Evolutionary conservation across 2,888 invertebrate genomes (phyloP), one percentile per base, ranked within the genome.

Genomic region (Drosophila kambysellisi): DNA sequence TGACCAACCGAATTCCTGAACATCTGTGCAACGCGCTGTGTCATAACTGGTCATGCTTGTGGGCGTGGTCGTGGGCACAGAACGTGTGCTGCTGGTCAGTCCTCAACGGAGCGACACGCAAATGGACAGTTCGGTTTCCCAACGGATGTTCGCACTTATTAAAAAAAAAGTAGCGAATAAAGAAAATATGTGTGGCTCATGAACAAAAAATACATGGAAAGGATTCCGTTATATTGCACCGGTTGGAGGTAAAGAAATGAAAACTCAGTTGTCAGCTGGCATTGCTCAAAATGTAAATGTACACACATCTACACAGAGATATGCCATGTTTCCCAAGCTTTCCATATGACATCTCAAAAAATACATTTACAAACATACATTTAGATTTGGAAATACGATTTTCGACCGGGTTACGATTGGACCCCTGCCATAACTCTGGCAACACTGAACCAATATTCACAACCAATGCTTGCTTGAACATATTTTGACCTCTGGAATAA

Each of bases 191-290:
- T 76, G 69, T 60, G 70, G 43, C 67, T 64, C 65, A 74, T 84
- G 74, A 67, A 80, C 72, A 77, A 79, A 67, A 69, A 66, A 35
- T 68, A 73, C 73, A 73, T 48, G 57, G 56, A 59, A 66, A 54
- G 61, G 66, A 65, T 57, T 63, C 50, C 46, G 20, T 25, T 46
- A 37, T 52, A 43, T 46, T 20, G 33, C 48, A 41, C 48, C 57
- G 50, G 41, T 58, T 54, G 59, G 4, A 68, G 35, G 41, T 39
- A 48, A 39, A 54, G 29, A 29, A 35, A 37, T 20, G 30, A 32
- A 48, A 57, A 35, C 69, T 35, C 39, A 39, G 39, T 15, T 56
- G 46, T 39, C 69, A 69, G 41, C 35, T 69, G 57, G 20, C 41
- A 35, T 41, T 46, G 35, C 29, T 17, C 50, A 25, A 15, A 51